phyloP scores from a whole-genome alignment of 2,797 vertebrate species.

The Crenuchus spilurus region DNA sequence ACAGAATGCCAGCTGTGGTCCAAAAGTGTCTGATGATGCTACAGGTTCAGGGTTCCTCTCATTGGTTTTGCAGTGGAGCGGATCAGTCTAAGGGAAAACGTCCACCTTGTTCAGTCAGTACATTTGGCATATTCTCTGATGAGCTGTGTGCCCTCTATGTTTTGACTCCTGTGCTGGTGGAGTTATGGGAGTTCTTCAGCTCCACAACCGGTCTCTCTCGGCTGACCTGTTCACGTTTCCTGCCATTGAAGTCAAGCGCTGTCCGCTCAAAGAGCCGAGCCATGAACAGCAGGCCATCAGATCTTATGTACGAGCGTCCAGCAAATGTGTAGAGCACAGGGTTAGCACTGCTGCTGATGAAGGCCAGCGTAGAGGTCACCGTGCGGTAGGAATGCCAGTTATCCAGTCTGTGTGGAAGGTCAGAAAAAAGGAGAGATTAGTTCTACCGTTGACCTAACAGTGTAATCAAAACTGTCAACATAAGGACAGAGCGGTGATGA shows the following conservation, averaged over 20 bases:
- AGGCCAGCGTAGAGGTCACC: slow-evolving; percentile 78
- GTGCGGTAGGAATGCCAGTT: slow-evolving; percentile 47
- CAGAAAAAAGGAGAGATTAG: background rate
- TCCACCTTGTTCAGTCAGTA: too few relatives aligned
- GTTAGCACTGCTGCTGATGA: slow-evolving; percentile 88
- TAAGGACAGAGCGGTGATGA: too few relatives aligned
- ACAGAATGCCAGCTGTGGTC: background rate
- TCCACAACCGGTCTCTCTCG: background rate
- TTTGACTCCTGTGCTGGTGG: background rate
- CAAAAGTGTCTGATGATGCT: background rate
- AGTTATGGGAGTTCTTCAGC: background rate
- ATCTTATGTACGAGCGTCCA: slow-evolving; percentile 81
- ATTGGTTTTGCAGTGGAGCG: too few relatives aligned
- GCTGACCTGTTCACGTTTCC: background rate
- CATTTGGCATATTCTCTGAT: background rate
- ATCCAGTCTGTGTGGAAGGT: slow-evolving; percentile 58
- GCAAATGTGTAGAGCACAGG: slow-evolving; percentile 86
- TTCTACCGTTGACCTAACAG: too few relatives aligned
- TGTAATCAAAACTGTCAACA: too few relatives aligned
- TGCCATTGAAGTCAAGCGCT: slow-evolving; percentile 58
- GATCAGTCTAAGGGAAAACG: too few relatives aligned
- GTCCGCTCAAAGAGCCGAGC: slow-evolving; percentile 86
- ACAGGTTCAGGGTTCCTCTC: background rate
- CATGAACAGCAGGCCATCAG: slow-evolving; percentile 82
- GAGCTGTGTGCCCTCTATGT: background rate